A percentile compares a stretch with the other conserved stretches of the same genome.
phyloP scores from a whole-genome alignment of 2,888 invertebrate species.

The Megaustenia siamemsis region DNA sequence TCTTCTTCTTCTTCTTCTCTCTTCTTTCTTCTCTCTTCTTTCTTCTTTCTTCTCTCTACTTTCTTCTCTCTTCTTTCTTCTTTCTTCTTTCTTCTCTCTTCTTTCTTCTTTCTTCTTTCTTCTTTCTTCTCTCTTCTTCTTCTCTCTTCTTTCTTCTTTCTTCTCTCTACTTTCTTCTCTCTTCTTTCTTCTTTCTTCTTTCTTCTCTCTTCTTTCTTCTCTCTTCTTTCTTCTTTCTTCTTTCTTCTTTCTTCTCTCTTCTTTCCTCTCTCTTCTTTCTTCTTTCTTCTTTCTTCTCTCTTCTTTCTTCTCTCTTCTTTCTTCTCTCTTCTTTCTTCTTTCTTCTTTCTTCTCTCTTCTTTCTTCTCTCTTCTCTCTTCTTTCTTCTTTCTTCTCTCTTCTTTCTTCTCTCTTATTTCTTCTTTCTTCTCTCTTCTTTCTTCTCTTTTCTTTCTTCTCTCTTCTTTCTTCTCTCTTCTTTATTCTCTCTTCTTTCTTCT shows the following conservation, averaged over 20 bases:
- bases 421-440: not conserved
- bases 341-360: not conserved
- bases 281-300: slow-evolving; percentile 1
- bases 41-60: slow-evolving; percentile 14
- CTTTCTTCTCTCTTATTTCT: too few species aligned
- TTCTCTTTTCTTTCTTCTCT: slow-evolving; percentile 16
- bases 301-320: not conserved
- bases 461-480: too few species aligned
- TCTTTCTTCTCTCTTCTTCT: not conserved
- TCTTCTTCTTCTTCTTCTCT: slow-evolving; percentile 22
- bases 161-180: too few species aligned
- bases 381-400: not conserved
- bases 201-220: not conserved
- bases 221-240: not conserved
- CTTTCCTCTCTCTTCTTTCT: not conserved
- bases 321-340: not conserved
- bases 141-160: not conserved
- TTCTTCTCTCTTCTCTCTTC: not conserved
- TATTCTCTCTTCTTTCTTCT: too few species aligned
- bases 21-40: slow-evolving; percentile 13
- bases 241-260: not conserved
- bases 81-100: not conserved
- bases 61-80: not conserved
- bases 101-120: not conserved
- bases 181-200: not conserved